These are phyloP conservation scores for Metopia argyrocephala DNA, from an alignment of 2,888 invertebrate species.

Conservation along the genomic window DNA sequence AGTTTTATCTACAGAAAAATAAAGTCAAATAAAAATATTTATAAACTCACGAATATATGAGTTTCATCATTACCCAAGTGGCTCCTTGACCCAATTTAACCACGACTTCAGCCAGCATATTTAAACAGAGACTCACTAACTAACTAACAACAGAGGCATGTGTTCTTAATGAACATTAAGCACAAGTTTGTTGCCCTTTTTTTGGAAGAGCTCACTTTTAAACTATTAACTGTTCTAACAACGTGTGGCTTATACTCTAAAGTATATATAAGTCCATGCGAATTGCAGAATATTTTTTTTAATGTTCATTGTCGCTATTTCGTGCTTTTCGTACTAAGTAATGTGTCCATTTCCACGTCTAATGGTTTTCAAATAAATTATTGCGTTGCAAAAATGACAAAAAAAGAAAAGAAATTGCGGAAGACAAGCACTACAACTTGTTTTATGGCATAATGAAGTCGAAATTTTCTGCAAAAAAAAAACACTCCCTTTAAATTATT, in stretches of 20 bases:
- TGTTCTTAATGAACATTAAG: neutral
- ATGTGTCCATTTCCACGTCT: constrained; percentile 53
- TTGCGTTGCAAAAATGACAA: neutral
- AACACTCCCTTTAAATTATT: constrained; percentile 22
- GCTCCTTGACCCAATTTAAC: constrained; percentile 47
- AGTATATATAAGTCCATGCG: neutral
- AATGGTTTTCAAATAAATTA: constrained; percentile 51
- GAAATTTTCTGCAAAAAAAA: constrained; percentile 9
- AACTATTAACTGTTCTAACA: too few species aligned
- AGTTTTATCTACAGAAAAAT: neutral
- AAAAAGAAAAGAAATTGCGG: neutral
- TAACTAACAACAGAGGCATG: neutral
- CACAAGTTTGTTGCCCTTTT: too few species aligned
- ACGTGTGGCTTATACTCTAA: neutral
- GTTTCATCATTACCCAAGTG: constrained; percentile 47
- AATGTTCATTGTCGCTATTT: neutral
- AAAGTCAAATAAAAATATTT: neutral
- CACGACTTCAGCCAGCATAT: neutral
- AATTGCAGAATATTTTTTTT: neutral
- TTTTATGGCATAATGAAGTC: constrained; percentile 33
- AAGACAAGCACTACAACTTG: neutral
- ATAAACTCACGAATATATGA: neutral
- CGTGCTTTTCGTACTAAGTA: neutral
- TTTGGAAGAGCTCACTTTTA: too few species aligned
- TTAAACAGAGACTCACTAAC: neutral